These are phyloP conservation scores for Anseranas semipalmata DNA, from an alignment of 2,113 vertebrate species.

Conservation along the genomic window DNA sequence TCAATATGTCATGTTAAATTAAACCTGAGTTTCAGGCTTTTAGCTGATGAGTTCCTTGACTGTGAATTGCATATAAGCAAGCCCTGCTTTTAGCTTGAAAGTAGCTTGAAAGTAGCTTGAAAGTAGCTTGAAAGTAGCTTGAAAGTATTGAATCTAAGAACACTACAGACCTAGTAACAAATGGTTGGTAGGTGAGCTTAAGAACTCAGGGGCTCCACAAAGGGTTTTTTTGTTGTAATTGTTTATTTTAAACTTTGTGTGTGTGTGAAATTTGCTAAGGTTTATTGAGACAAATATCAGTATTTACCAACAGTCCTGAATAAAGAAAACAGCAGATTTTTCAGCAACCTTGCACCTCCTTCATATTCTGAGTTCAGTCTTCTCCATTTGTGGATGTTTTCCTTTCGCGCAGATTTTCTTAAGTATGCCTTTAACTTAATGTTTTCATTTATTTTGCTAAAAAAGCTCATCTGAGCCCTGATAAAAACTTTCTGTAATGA, in stretches of 20 bases:
- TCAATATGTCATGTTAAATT: not conserved
- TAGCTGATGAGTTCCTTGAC: not conserved
- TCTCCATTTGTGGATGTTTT: not conserved
- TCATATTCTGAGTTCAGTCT: not conserved
- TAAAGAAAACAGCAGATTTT: not conserved
- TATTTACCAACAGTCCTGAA: not conserved
- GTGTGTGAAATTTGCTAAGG: not conserved
- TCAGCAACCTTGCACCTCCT: not conserved
- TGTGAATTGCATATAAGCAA: not conserved
- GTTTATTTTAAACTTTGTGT: not conserved
- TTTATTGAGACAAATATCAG: not conserved
- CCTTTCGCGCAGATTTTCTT: not conserved
- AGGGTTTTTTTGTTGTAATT: not conserved
- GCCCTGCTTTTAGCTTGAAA: not conserved
- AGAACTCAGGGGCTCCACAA: not conserved
- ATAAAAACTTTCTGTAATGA: not conserved
- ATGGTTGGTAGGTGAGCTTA: not conserved
- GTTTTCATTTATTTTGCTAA: not conserved
- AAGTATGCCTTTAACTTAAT: not conserved
- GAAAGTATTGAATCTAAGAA: not conserved
- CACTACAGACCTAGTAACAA: not conserved
- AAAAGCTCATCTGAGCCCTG: not conserved
- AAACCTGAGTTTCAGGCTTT: not conserved
- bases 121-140: not conserved
- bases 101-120: too few relatives aligned